Percentiles rank a stretch among this genome's conserved stretches.
phyloP scores from a whole-genome alignment of 2,113 vertebrate genomes.

The Elephas maximus region DNA sequence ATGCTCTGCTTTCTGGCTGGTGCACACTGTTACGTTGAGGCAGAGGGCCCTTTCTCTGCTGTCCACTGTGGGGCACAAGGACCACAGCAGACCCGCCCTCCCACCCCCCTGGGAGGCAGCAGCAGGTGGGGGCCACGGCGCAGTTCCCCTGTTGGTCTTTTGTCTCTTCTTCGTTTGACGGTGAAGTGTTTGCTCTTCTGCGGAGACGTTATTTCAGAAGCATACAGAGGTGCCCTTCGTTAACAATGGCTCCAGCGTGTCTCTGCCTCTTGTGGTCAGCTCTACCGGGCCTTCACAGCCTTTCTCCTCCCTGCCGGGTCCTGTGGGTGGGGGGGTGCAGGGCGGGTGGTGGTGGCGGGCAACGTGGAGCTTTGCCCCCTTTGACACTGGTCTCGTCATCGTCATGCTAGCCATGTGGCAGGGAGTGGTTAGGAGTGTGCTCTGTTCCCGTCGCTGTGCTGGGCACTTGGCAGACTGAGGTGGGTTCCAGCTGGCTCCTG shows the following conservation, averaged over 20 bases:
- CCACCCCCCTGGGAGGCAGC: accelerated
- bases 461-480: neutral
- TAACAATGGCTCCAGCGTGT: accelerated
- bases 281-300: accelerated
- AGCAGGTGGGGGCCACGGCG: accelerated
- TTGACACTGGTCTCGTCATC: neutral
- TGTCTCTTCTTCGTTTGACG: neutral
- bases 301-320: neutral
- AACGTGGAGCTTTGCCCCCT: too few species aligned
- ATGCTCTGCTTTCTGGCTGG: accelerated
- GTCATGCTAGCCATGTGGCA: accelerated
- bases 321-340: neutral
- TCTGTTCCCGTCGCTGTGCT: neutral
- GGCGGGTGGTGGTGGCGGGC: neutral
- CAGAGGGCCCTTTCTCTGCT: neutral
- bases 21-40: accelerated
- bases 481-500: neutral
- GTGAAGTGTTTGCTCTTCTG: too few species aligned
- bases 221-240: neutral
- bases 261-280: neutral
- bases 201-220: neutral
- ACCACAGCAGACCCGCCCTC: accelerated
- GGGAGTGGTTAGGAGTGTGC: accelerated
- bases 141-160: accelerated
- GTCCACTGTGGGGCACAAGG: neutral